Evolutionary conservation across 2,797 vertebrate species (phyloP).

Genomic region (Mus caroli): DNA sequence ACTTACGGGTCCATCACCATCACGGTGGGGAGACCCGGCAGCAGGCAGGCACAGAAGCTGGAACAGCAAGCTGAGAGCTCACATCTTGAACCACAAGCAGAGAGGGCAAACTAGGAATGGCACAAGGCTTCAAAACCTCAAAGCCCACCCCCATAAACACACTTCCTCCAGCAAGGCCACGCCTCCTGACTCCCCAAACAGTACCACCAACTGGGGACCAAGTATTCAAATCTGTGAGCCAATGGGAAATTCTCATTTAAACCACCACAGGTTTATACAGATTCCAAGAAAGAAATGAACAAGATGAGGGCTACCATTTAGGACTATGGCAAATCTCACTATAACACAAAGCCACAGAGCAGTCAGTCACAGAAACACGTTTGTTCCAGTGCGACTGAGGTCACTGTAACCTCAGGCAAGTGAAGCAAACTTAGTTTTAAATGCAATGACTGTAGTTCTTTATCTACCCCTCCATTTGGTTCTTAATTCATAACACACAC

Average conservation of each 20-base stretch:
- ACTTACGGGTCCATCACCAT: neutral
- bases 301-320: neutral
- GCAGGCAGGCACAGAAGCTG: neutral
- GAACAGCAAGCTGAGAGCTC: neutral
- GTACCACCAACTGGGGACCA: neutral
- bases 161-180: neutral
- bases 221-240: neutral
- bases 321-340: neutral
- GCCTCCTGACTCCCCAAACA: neutral
- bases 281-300: neutral
- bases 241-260: neutral
- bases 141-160: neutral
- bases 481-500: neutral
- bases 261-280: neutral
- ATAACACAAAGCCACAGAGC: neutral
- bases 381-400: neutral
- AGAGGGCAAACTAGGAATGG: neutral
- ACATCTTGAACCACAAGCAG: neutral
- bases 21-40: neutral
- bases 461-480: conserved; percentile 11
- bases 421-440: neutral
- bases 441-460: neutral
- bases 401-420: neutral
- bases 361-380: neutral
- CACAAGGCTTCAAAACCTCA: neutral